A percentile compares a stretch with the other conserved stretches of the same genome.
These are phyloP conservation scores for Lasioglossum calceatum DNA, from an alignment of 2,888 invertebrate species.

Conservation along the genomic window DNA sequence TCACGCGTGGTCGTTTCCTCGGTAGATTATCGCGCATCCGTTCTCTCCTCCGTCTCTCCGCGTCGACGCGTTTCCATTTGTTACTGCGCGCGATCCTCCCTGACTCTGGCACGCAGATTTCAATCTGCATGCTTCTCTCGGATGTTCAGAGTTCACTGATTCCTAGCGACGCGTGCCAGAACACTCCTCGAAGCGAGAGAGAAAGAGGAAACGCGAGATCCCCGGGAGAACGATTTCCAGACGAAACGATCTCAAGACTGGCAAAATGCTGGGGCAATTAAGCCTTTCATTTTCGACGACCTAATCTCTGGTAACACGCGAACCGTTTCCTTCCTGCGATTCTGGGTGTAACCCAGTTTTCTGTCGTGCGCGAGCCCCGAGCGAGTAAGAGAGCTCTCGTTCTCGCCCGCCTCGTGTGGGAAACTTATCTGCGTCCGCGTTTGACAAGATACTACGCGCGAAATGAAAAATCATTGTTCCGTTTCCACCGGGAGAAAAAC, in stretches of 20 bases:
- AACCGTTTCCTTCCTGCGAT: conserved; percentile 47
- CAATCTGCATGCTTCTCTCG: neutral
- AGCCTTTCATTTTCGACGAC: neutral
- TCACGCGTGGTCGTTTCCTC: conserved; percentile 68
- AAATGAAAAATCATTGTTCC: conserved; percentile 31
- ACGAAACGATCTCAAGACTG: neutral
- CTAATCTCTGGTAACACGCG: conserved; percentile 23
- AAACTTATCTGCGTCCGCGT: conserved; percentile 64
- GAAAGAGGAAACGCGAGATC: neutral
- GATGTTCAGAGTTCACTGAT: neutral
- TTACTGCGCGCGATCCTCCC: neutral
- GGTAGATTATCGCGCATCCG: conserved; percentile 58
- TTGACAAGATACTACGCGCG: conserved; percentile 61
- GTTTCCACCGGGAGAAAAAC: conserved; percentile 17
- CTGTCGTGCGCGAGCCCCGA: neutral
- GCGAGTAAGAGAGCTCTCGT: neutral
- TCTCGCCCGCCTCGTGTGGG: neutral
- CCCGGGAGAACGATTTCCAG: neutral
- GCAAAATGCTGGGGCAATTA: neutral
- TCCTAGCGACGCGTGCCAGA: neutral
- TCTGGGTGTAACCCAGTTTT: conserved; percentile 56
- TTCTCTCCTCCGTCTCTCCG: neutral
- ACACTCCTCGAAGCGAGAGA: neutral
- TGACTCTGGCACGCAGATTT: neutral
- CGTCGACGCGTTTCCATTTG: conserved; percentile 16